Percentiles rank a stretch among this genome's conserved stretches.
Conservation (phyloP, 2,113 vertebrate genomes). For the Grammomys surdaster region DNA sequence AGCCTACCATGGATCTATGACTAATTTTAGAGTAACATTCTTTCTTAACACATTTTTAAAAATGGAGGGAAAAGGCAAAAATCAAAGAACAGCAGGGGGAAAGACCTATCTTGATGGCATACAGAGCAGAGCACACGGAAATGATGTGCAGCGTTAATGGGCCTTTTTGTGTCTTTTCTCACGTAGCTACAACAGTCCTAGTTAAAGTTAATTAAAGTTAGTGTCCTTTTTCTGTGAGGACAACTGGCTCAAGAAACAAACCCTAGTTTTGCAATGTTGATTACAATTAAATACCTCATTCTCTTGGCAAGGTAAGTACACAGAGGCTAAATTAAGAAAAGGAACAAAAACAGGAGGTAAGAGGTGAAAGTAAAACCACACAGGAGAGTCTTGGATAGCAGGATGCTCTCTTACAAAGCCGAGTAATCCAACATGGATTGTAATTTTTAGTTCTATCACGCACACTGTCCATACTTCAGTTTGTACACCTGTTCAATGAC, state of each 20-base stretch:
- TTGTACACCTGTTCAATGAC: neutral
- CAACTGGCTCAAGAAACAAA: conserved; percentile 52
- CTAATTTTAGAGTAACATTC: conserved; percentile 72
- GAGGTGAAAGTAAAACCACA: neutral
- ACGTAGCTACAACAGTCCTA: conserved; percentile 56
- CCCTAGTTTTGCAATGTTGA: conserved; percentile 16
- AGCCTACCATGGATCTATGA: conserved; percentile 63
- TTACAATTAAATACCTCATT: conserved; percentile 44
- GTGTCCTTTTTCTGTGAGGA: conserved; percentile 58
- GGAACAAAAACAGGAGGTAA: neutral
- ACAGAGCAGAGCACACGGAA: conserved; percentile 69
- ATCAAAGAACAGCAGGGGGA: conserved; percentile 78
- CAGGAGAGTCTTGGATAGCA: neutral
- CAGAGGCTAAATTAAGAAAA: neutral
- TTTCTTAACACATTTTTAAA: conserved; percentile 68
- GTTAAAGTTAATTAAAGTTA: conserved; percentile 81
- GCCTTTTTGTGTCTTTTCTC: conserved; percentile 76
- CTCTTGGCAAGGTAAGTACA: neutral
- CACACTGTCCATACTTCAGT: neutral
- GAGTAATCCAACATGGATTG: neutral
- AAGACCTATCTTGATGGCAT: conserved; percentile 79
- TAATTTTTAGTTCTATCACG: neutral
- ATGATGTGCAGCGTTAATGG: conserved; percentile 79
- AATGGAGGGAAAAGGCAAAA: conserved; percentile 56
- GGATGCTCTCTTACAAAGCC: neutral